These are phyloP conservation scores for Xiphophorus birchmanni DNA, from an alignment of 2,797 vertebrate species.

Conservation along the genomic window DNA sequence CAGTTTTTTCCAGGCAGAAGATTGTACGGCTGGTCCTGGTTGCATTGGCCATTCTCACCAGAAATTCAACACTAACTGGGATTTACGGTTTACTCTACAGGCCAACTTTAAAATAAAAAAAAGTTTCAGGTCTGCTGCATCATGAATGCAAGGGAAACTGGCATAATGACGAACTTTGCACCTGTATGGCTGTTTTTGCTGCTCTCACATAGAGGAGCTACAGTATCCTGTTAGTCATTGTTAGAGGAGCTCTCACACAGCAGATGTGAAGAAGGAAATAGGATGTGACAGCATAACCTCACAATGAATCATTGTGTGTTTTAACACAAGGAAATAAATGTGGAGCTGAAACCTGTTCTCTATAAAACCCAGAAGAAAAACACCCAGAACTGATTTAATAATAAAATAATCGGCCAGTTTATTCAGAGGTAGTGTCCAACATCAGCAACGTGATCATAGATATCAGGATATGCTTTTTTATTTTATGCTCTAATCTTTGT, in stretches of 20 bases:
- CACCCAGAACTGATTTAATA: neutral
- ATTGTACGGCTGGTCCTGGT: neutral
- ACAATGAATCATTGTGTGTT: conserved; percentile 39
- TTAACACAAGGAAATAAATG: conserved; percentile 13
- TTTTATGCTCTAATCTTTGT: neutral
- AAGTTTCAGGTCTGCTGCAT: conserved; percentile 9
- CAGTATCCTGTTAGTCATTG: conserved; percentile 66
- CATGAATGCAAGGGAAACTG: conserved; percentile 25
- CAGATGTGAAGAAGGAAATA: conserved; percentile 68
- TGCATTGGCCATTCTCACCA: neutral
- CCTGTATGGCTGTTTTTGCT: conserved; percentile 30
- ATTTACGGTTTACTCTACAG: neutral
- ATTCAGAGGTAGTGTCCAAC: neutral
- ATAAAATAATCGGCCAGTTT: neutral
- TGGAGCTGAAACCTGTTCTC: conserved; percentile 19
- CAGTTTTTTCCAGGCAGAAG: neutral
- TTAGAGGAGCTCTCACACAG: conserved; percentile 39
- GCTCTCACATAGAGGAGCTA: conserved; percentile 15
- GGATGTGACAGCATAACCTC: conserved; percentile 60
- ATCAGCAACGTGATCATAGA: neutral
- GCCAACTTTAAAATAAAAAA: neutral
- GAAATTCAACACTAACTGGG: neutral
- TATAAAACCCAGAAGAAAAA: conserved; percentile 21
- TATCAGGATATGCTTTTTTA: neutral
- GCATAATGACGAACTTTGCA: conserved; percentile 23